Evolutionary conservation across 1,140 invertebrate genomes (phyloP).

Genomic region (Listronotus oregonensis): DNA sequence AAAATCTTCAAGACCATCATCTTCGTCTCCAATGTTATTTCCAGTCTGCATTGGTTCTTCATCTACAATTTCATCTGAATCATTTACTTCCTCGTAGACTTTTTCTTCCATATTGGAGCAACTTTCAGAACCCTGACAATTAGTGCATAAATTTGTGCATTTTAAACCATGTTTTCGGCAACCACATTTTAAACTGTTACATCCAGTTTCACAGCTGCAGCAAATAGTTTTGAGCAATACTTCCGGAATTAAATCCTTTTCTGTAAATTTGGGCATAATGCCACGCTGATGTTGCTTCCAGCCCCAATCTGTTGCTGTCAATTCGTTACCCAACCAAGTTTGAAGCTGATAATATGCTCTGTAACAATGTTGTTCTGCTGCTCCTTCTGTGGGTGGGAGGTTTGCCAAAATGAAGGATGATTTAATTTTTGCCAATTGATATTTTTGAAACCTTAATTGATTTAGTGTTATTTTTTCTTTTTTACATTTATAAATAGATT

Average conservation of each 20-base stretch:
- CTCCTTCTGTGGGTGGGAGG: slow-evolving; percentile 25
- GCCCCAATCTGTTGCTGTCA: slow-evolving; percentile 6
- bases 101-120: slow-evolving; percentile 2
- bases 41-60: background rate
- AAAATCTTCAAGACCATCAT: too few relatives aligned
- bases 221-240: slow-evolving; percentile 21
- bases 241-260: slow-evolving; percentile 15
- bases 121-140: slow-evolving; percentile 7
- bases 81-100: background rate
- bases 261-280: slow-evolving; percentile 20
- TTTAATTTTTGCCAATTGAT: background rate
- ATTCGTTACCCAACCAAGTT: slow-evolving; percentile 18
- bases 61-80: background rate
- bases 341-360: slow-evolving; percentile 28
- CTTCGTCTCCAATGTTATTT: too few relatives aligned
- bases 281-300: background rate
- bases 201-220: slow-evolving; percentile 16
- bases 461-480: too few relatives aligned
- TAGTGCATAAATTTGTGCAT: slow-evolving; percentile 7
- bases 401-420: background rate
- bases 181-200: slow-evolving; percentile 9
- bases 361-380: slow-evolving; percentile 25
- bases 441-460: too few relatives aligned
- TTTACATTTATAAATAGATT: too few relatives aligned
- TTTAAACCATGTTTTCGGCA: slow-evolving; percentile 9